phyloP scores from a whole-genome alignment of 2,888 invertebrate genomes.

The Hanleya hanleyi region DNA sequence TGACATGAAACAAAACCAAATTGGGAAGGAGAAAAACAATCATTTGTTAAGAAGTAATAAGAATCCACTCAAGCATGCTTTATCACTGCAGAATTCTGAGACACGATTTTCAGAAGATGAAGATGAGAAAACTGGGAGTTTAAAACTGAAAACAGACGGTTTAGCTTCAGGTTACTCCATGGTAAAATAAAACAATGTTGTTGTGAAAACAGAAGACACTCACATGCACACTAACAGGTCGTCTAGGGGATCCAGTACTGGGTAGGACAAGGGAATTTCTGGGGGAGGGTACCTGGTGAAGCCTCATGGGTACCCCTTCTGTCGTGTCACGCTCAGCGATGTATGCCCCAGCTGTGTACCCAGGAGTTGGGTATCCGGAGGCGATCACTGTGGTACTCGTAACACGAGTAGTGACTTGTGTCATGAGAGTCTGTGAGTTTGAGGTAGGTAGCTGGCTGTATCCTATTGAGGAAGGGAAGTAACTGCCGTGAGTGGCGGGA shows the following conservation, averaged over 20 bases:
- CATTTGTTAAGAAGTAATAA: too few species aligned
- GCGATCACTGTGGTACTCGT: too few species aligned
- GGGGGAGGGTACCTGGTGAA: slow-evolving; percentile 34
- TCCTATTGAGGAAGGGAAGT: slow-evolving; percentile 60
- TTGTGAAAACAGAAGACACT: background rate
- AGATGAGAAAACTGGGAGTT: too few species aligned
- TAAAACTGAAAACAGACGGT: too few species aligned
- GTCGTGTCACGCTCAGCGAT: slow-evolving; percentile 35
- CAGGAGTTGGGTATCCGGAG: background rate
- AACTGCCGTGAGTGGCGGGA: slow-evolving; percentile 32
- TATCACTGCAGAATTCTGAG: too few species aligned
- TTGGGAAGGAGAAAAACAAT: too few species aligned
- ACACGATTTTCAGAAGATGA: too few species aligned
- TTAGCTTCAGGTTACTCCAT: too few species aligned
- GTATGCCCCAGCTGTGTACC: background rate
- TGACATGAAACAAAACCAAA: too few species aligned
- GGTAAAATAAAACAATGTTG: background rate
- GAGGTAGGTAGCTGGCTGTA: slow-evolving; percentile 31
- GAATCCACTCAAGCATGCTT: too few species aligned
- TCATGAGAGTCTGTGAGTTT: too few species aligned
- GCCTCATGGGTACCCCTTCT: slow-evolving; percentile 25
- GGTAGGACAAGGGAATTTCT: slow-evolving; percentile 67
- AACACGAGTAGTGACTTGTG: too few species aligned
- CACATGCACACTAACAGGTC: slow-evolving; percentile 17
- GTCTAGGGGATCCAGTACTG: slow-evolving; percentile 83